Evolutionary conservation across 2,113 vertebrate genomes (phyloP), one percentile per base, ranked within the genome.

Genomic region (Ancistrus triradiatus): DNA sequence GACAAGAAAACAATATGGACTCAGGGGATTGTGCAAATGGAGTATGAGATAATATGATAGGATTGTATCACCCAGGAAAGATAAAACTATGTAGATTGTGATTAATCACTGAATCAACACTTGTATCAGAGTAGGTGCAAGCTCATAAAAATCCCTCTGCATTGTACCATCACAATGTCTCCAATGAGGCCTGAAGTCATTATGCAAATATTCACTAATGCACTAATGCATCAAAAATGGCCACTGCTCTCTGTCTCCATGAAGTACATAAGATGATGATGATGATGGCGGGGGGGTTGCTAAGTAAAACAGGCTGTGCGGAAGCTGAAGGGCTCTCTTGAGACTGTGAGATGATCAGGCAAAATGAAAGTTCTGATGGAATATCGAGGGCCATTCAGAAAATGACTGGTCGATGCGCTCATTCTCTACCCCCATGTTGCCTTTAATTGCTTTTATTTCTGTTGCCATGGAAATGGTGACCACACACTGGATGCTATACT

Each of bases 381-480:
- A 79, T 83, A 83, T 66, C 35, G 43, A 86, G 77, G 70, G 64
- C 69, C 74, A 70, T 80, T 81, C 63, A 69, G 63, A 21, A 71
- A 79, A 76, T 64, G 72, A 83, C 71, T 66, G 73, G 50, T 83
- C 78, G 38, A 14, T n/a, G 11, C 75, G 21, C 78, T 59, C 24
- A 7, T 13, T 55, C 6, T 46, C 52, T n/a, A n/a, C 48, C 47
- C 33, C 24, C 18, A 27, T 42, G 22, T 73, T 68, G 69, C 57
- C 63, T 78, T 70, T 85, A 83, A 86, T 88, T 84, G 80, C 78
- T 79, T 81, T 84, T 77, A 83, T 75, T 86, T 76, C 62, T 50
- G 85, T 85, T 88, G 75, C 87, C 81, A 88, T 86, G 84, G 87
- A 79, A 85, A 89, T 83, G 64, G 70, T 69, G 3, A 19, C 64